Conservation (phyloP, 2,113 vertebrate species). For the Corvus moneduloides region DNA sequence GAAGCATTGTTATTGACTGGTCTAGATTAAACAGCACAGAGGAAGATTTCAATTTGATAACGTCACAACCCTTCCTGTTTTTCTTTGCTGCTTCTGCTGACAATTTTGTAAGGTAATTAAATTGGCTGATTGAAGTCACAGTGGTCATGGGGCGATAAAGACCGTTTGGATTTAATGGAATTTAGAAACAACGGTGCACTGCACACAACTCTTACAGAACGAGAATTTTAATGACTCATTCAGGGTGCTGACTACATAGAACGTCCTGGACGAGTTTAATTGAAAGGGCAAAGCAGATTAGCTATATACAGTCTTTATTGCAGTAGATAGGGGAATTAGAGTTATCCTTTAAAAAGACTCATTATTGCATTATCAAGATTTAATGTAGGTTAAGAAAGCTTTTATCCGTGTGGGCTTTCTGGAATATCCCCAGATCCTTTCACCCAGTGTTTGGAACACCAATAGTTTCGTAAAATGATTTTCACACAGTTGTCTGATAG, state of each 20-base stretch:
- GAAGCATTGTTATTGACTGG: conserved; percentile 74
- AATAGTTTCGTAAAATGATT: conserved; percentile 53
- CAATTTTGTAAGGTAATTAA: conserved; percentile 85
- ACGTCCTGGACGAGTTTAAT: conserved; percentile 79
- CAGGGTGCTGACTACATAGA: conserved; percentile 81
- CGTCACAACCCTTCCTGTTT: conserved; percentile 76
- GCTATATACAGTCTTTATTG: conserved; percentile 77
- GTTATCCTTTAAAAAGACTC: conserved; percentile 80
- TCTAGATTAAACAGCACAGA: conserved; percentile 74
- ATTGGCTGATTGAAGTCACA: conserved; percentile 85
- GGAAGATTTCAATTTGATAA: conserved; percentile 84
- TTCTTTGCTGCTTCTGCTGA: conserved; percentile 77
- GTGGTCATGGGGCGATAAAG: conserved; percentile 83
- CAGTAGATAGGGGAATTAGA: conserved; percentile 79
- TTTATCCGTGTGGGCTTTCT: conserved; percentile 52
- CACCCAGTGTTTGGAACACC: conserved; percentile 30
- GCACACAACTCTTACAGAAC: conserved; percentile 78
- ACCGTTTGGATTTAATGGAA: conserved; percentile 85
- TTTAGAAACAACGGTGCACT: conserved; percentile 79
- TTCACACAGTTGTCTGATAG: conserved; percentile 15
- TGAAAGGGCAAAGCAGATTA: conserved; percentile 84
- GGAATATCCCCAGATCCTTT: conserved; percentile 46
- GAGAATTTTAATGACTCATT: conserved; percentile 83
- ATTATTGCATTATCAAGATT: conserved; percentile 83
- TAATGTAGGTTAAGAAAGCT: conserved; percentile 79